Conservation (phyloP, 2,888 invertebrate genomes). For the Bimastos eiseni region DNA sequence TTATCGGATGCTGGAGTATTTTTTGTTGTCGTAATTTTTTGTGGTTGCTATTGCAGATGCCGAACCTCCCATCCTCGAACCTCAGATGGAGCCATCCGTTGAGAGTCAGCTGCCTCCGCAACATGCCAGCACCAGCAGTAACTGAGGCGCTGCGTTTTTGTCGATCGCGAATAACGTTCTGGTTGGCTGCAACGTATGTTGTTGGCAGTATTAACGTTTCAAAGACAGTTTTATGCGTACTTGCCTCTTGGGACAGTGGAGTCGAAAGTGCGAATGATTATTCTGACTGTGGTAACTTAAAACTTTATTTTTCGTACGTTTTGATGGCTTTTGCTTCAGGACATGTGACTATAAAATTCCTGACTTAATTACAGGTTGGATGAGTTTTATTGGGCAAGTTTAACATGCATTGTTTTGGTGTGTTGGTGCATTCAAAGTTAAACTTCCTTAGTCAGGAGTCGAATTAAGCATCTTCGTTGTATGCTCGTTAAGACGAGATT, state of each 20-base stretch:
- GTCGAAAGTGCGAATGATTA: neutral
- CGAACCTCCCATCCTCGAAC: constrained; percentile 49
- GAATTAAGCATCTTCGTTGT: neutral
- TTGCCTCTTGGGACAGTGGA: neutral
- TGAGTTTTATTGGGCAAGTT: neutral
- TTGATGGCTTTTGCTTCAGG: neutral
- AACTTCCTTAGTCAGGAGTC: neutral
- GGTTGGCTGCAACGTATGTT: neutral
- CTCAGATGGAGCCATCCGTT: constrained; percentile 45
- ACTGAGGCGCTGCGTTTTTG: neutral
- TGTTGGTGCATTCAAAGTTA: neutral
- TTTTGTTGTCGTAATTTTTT: neutral
- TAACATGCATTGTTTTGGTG: neutral
- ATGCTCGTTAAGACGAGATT: neutral
- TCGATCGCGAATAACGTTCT: neutral
- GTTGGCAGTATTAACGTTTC: neutral
- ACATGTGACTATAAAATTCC: constrained; percentile 2
- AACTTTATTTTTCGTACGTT: neutral
- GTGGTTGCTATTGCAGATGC: constrained; percentile 31
- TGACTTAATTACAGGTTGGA: neutral
- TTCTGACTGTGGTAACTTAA: neutral
- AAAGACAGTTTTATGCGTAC: neutral
- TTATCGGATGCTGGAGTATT: neutral
- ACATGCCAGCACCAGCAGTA: neutral
- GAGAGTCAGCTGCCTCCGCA: constrained; percentile 34